These are phyloP conservation scores for Eretmochelys imbricata DNA, from an alignment of 2,113 vertebrate genomes.

Conservation along the genomic window DNA sequence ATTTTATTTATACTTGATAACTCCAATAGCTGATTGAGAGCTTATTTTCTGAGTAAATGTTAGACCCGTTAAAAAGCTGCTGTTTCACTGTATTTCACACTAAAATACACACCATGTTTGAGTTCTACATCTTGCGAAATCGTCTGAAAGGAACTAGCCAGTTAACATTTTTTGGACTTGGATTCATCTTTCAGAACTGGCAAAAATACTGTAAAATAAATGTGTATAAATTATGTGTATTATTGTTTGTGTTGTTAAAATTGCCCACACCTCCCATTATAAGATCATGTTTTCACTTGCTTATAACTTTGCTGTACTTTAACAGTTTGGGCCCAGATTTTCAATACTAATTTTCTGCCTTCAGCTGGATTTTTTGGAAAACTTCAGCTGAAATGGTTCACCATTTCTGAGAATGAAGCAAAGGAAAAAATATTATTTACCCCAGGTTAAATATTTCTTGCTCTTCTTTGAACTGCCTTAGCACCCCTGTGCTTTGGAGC, in stretches of 20 bases:
- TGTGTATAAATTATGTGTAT: neutral
- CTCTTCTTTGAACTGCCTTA: neutral
- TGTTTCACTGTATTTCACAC: neutral
- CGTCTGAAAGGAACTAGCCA: neutral
- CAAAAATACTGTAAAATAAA: neutral
- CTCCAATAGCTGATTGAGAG: neutral
- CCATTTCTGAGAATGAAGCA: neutral
- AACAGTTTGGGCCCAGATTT: neutral
- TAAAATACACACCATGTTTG: neutral
- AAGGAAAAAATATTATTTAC: neutral
- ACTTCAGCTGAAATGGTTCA: neutral
- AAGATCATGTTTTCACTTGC: neutral
- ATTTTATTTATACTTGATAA: neutral
- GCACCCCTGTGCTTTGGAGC: neutral
- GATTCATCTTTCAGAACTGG: neutral
- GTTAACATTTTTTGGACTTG: neutral
- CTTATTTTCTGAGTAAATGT: neutral
- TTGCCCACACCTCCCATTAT: neutral
- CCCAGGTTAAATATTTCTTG: neutral
- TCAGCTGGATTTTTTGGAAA: neutral
- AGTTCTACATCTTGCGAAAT: slow-evolving; percentile 4
- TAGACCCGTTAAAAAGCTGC: neutral
- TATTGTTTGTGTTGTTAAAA: neutral
- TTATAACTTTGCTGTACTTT: neutral
- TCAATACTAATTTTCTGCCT: neutral